phyloP scores from a whole-genome alignment of 2,888 invertebrate species.

The Conops quadrifasciatus region DNA sequence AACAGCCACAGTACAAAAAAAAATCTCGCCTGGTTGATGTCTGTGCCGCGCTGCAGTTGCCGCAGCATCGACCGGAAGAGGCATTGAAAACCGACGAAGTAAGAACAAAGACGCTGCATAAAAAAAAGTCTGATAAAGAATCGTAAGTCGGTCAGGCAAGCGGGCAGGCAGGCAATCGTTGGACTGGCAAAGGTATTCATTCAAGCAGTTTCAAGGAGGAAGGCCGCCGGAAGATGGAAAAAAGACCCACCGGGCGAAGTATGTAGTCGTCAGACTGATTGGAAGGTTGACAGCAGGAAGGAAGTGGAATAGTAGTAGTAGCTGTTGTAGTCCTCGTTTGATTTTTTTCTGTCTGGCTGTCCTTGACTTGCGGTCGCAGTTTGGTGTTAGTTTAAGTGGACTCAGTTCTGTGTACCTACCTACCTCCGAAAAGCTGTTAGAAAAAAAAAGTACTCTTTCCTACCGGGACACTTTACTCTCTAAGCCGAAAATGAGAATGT shows the following conservation, averaged over 20 bases:
- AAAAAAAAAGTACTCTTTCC: no score
- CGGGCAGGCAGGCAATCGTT: background rate
- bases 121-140: background rate
- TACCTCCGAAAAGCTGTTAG: no score
- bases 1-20: conserved; percentile 1
- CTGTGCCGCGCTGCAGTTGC: conserved; percentile 42
- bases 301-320: background rate
- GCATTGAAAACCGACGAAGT: conserved; percentile 17
- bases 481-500: no score
- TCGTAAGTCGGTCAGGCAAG: background rate
- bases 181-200: no score
- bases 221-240: no score
- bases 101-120: conserved; percentile 10
- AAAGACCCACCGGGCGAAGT: background rate
- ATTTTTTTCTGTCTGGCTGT: background rate
- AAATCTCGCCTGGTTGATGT: conserved; percentile 28
- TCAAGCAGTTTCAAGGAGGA: no score
- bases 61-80: conserved; percentile 26
- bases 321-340: background rate
- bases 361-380: conserved; percentile 20
- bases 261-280: background rate
- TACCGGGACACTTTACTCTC: no score
- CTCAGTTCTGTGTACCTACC: no score
- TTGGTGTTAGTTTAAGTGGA: background rate
- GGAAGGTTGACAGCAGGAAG: background rate